phyloP scores from a whole-genome alignment of 2,113 vertebrate genomes.

The Clupea harengus region DNA sequence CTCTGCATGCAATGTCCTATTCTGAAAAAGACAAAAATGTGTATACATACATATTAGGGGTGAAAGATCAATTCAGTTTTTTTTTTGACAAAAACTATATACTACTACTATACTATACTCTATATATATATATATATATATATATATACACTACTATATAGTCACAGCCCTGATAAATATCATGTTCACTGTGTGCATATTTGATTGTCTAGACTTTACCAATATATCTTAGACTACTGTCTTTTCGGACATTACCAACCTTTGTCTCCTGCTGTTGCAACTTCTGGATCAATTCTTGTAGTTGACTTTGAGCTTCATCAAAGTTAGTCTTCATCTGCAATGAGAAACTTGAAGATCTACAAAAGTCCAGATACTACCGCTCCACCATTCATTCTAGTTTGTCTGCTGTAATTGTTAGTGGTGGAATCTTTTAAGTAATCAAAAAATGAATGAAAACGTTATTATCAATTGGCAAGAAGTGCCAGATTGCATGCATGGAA shows the following conservation, averaged over 20 bases:
- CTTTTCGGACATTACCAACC: constrained; percentile 67
- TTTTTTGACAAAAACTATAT: not conserved
- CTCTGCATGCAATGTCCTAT: constrained; percentile 81
- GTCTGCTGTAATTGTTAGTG: not conserved
- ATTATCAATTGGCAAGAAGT: not conserved
- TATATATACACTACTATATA: too few relatives aligned
- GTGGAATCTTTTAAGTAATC: not conserved
- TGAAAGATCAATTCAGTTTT: not conserved
- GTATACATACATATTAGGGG: not conserved
- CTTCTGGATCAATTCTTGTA: constrained; percentile 80
- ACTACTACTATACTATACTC: too few relatives aligned
- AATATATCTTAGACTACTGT: not conserved
- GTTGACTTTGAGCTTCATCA: constrained; percentile 83
- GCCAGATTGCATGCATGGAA: not conserved
- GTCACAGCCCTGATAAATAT: not conserved
- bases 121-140: too few relatives aligned
- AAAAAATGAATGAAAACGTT: not conserved
- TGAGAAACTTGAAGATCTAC: constrained; percentile 39
- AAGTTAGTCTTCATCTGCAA: constrained; percentile 84
- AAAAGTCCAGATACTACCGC: not conserved
- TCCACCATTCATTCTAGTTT: not conserved
- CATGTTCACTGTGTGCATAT: not conserved
- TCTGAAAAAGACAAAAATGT: constrained; percentile 67
- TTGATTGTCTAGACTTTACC: not conserved
- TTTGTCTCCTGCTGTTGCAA: constrained; percentile 84